Percentiles rank a stretch among this genome's conserved stretches.
phyloP scores from a whole-genome alignment of 53 echinoderm and acorn worm species.

The Stichopus horrens region DNA sequence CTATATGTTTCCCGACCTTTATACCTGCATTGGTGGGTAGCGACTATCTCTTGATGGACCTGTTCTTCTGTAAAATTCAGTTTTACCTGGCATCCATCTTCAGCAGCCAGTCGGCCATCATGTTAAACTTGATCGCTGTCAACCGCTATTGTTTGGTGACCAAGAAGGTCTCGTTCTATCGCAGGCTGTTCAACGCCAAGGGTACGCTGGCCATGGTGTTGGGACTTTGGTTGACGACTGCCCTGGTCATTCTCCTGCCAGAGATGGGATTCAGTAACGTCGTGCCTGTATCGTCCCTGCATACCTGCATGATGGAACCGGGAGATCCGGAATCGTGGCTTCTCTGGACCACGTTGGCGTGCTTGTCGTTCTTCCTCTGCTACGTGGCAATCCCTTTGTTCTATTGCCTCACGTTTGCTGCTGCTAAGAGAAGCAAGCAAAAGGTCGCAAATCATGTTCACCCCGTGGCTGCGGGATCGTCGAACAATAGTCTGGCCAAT shows the following conservation, averaged over 20 bases:
- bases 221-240: slow-evolving; percentile 59
- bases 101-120: slow-evolving; percentile 32
- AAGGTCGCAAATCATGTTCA: not conserved
- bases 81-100: slow-evolving; percentile 30
- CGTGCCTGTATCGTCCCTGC: slow-evolving; percentile 37
- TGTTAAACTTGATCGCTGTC: slow-evolving; percentile 51
- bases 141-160: slow-evolving; percentile 67
- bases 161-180: slow-evolving; percentile 55
- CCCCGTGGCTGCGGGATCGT: not conserved
- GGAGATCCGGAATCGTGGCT: slow-evolving; percentile 56
- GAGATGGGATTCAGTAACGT: slow-evolving; percentile 66
- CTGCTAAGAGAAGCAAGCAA: slow-evolving; percentile 50
- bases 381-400: slow-evolving; percentile 54
- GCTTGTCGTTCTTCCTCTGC: slow-evolving; percentile 45
- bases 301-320: slow-evolving; percentile 55
- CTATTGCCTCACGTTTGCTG: slow-evolving; percentile 58
- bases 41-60: not conserved
- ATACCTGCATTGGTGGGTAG: slow-evolving; percentile 23
- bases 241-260: slow-evolving; percentile 59
- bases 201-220: slow-evolving; percentile 42
- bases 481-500: not conserved
- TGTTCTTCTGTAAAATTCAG: not conserved
- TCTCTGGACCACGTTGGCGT: slow-evolving; percentile 42
- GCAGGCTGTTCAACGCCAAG: slow-evolving; percentile 58
- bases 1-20: slow-evolving; percentile 25